These are phyloP conservation scores for Drosophila nigrodunni DNA, from an alignment of 1,140 invertebrate genomes.

Conservation along the genomic window DNA sequence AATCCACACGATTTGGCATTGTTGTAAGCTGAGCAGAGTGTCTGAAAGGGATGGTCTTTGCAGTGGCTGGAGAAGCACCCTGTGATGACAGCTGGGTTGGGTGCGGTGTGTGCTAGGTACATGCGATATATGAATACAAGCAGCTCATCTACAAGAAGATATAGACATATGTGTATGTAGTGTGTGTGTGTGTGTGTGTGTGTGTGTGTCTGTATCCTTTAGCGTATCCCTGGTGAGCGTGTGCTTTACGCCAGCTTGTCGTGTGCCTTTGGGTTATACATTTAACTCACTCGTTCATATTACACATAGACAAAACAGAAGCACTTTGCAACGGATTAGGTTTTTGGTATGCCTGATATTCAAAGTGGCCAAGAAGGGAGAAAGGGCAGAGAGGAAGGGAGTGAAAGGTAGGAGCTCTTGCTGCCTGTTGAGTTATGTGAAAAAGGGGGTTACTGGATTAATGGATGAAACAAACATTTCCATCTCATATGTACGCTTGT, in stretches of 20 bases:
- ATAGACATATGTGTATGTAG: constrained; percentile 6
- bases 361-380: not conserved
- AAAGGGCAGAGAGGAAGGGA: not conserved
- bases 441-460: constrained; percentile 57
- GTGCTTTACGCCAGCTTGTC: constrained; percentile 46
- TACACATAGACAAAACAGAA: constrained; percentile 60
- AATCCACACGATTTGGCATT: constrained; percentile 28
- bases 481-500: constrained; percentile 13
- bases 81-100: constrained; percentile 34
- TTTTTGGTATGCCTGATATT: constrained; percentile 49
- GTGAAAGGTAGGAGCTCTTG: not conserved
- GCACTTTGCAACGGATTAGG: constrained; percentile 71
- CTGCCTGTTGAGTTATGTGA: constrained; percentile 14
- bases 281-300: constrained; percentile 61
- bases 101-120: constrained; percentile 22
- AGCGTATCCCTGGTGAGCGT: constrained; percentile 61
- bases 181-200: constrained; percentile 29
- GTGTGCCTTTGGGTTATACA: constrained; percentile 58
- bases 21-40: constrained; percentile 45
- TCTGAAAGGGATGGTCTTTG: constrained; percentile 33
- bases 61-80: constrained; percentile 12
- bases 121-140: constrained; percentile 24
- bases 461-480: constrained; percentile 38
- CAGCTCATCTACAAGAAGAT: constrained; percentile 39
- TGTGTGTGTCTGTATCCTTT: constrained; percentile 54